Evolutionary conservation across 2,888 invertebrate species (phyloP), one percentile per base, ranked within the genome.

Genomic region (Ceraclea dissimilis): DNA sequence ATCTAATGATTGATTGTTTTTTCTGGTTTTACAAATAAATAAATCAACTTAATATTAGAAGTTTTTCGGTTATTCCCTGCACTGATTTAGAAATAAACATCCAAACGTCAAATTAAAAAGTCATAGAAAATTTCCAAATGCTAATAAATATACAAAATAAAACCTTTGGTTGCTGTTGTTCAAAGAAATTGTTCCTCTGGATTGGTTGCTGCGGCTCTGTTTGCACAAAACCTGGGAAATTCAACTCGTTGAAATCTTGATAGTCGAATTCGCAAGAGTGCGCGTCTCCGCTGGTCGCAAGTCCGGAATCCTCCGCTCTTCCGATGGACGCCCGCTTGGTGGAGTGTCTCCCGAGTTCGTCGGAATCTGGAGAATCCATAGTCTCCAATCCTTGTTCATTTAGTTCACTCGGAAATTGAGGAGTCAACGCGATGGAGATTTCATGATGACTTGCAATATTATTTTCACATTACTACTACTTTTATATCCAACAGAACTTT

Each of bases 291-390:
- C 69, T 69, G 17, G 69, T 68, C 43, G 69, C 71, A 53, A 70
- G 63, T 6, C 71, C 71, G 16, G 70, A 70, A 63, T 68, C 70
- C 62, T 67, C 66, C 51, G 67, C 67, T 16, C 63, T 57, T 22
- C 60, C 44, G n/a, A 54, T 47, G 6, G 54, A 52, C 2, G 52
- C 47, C 6, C 53, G 39, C 22, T 56, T 46, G n/a, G n/a, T n/a
- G 22, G 57, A 52, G 49, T 57, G 61, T 22, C 56, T 20, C 13
- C 52, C 58, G 19, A 58, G 46, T 34, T 57, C 51, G 16, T 18
- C 48, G 13, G 55, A 58, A 34, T 57, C 59, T 17, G 61, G 61
- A 6, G 61, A 61, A 49, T 57, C 56, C 60, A 60, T 60, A 2
- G 46, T 13, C 18, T 39, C 39, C 39, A 13, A 13, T 4, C 5